A percentile compares a stretch with the other conserved stretches of the same genome.
Evolutionary conservation across 2,888 invertebrate genomes (phyloP).

Genomic region (Plusia festucae): DNA sequence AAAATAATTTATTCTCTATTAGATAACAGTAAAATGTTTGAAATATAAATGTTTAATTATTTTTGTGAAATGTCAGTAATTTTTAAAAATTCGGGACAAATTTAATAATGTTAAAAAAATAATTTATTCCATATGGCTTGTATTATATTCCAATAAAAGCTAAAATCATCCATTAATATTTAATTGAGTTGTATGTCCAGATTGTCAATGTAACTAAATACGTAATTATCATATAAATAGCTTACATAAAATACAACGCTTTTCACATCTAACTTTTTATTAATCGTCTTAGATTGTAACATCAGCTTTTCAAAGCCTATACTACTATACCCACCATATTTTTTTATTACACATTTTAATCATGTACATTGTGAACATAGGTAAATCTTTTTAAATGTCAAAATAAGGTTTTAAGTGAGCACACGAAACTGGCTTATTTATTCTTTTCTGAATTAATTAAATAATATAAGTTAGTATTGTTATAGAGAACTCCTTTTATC

Average conservation of each 20-base stretch:
- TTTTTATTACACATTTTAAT: background rate
- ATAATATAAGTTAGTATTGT: background rate
- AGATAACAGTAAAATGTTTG: too few relatives aligned
- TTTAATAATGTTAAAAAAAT: too few relatives aligned
- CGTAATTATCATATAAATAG: conserved; percentile 46
- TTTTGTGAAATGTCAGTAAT: too few relatives aligned
- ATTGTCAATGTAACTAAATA: conserved; percentile 17
- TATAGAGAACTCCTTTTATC: too few relatives aligned
- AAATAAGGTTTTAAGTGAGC: background rate
- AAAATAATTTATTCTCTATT: too few relatives aligned
- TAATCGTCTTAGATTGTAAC: too few relatives aligned
- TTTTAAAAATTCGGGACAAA: too few relatives aligned
- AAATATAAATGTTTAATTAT: too few relatives aligned
- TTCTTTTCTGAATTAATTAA: background rate
- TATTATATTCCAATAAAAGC: too few relatives aligned
- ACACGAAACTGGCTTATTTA: background rate
- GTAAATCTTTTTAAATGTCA: too few relatives aligned
- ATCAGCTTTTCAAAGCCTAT: conserved; percentile 16
- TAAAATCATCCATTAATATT: too few relatives aligned
- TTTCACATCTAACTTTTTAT: background rate
- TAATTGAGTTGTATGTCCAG: conserved; percentile 8
- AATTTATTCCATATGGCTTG: too few relatives aligned
- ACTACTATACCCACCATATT: background rate
- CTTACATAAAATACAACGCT: conserved; percentile 12
- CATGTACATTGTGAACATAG: background rate